These are phyloP conservation scores for Limanda limanda DNA, from an alignment of 2,113 vertebrate genomes.

Conservation along the genomic window DNA sequence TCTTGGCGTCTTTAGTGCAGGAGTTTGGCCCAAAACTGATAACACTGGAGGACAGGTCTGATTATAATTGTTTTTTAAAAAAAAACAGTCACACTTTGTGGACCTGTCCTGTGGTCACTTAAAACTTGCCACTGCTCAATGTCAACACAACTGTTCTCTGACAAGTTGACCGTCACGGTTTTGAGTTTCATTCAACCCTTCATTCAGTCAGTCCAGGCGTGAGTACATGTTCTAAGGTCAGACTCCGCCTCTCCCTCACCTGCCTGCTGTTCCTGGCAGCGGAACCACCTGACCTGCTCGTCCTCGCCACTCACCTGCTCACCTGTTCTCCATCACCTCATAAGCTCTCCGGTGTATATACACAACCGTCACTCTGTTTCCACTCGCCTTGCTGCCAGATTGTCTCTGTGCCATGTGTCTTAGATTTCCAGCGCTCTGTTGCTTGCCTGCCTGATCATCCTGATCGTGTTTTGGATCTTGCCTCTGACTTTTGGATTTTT, in stretches of 20 bases:
- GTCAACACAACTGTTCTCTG: neutral
- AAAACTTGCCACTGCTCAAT: constrained; percentile 22
- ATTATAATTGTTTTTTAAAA: constrained; percentile 59
- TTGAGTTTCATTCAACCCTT: neutral
- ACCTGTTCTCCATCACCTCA: neutral
- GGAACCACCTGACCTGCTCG: neutral
- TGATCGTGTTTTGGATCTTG: neutral
- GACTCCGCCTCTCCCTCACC: neutral
- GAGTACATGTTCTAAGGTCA: neutral
- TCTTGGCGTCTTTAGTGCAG: constrained; percentile 40
- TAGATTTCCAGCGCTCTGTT: neutral
- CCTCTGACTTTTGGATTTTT: constrained; percentile 1
- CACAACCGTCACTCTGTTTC: neutral
- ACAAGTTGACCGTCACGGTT: neutral
- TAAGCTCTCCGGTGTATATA: neutral
- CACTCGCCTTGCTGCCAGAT: neutral
- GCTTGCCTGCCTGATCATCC: neutral
- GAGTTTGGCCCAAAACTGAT: constrained; percentile 48
- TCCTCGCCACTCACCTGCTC: neutral
- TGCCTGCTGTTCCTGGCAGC: neutral
- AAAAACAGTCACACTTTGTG: constrained; percentile 60
- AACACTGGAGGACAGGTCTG: constrained; percentile 43
- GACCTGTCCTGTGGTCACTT: constrained; percentile 35
- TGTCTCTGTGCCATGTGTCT: constrained; percentile 10
- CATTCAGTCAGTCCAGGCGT: neutral